Evolutionary conservation across 2,797 vertebrate species (phyloP), one percentile per base, ranked within the genome.

Genomic region (Diplodus sargus): DNA sequence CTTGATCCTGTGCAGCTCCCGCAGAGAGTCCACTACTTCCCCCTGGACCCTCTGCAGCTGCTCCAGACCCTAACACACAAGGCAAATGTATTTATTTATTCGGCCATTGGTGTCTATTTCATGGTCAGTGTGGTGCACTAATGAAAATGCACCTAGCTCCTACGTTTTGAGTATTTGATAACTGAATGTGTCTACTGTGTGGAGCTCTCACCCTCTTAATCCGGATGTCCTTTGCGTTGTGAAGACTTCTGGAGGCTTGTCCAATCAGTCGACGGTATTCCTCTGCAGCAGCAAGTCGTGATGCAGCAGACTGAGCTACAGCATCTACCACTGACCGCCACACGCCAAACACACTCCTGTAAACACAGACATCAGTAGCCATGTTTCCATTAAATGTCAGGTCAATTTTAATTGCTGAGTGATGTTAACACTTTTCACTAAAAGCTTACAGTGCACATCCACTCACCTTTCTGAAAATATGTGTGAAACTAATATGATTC

Each of bases 261-360:
- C 78, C 4, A 0, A 90, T 94, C 30, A 97, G 93, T 14, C 80
- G 79, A 3, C 95, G 95, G 81, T 96, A 97, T 78, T 91, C 94
- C 30, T 97, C 96, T 0, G 96, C 92, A 8, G 96, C 93, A 0
- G 89, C 83, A 47, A 96, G 85, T n/a, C 95, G 94, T 45, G 92
- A 87, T 56, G 94, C 87, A 4, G 96, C 96, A 0, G 92, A 90
- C 0, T 95, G 95, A 0, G 93, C 78, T 0, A 96, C 96, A 3
- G 95, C 95, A 70, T 97, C 97, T 0, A 98, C 93, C 83, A 97
- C 7, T 0, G 94, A 95, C 25, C 95, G 95, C 97, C 97, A 98
- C 72, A 96, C 94, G 13, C 91, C 77, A 5, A 95, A 95, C 4
- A 93, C 92, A n/a, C 93, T 95, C 89, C 96, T 97, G 90, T 0